Base-by-base conservation (phyloP, 2,113 vertebrate genomes). In the Tachysurus vachellii region DNA sequence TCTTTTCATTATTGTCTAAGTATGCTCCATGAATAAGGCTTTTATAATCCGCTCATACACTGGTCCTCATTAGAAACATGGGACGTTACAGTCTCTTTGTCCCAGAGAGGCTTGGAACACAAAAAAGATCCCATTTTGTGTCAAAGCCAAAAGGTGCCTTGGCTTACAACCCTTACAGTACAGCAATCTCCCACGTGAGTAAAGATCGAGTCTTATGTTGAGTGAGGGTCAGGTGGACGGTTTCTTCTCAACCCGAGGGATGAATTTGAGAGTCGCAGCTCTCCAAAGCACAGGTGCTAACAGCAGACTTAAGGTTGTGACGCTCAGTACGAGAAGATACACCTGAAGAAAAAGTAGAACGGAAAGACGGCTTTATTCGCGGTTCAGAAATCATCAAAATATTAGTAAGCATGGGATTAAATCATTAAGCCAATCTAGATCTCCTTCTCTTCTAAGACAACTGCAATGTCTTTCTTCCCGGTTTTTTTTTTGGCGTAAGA, bases 311-410 rank as follows among this genome's bases (percentile, higher is more conserved):
- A 99, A 95, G 0, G 98, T 99, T 62, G 97, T 97, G 87, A 98
- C 98, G n/a, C 98, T 99, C 89, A 99, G 94, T 86, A 98, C 96
- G 86, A 99, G 96, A 88, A 99, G 96, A 91, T 99, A 99, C 82
- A 99, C 97, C 98, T 99, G 93, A 56, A 93, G 19, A 31, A 84
- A 56, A 57, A 47, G 75, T 54, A 44, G n/a, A 31, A 50, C 8
- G 47, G 47, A 50, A 85, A n/a, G 53, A 61, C 0, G 2, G 7
- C n/a, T 57, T 8, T 26, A 8, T 10, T 2, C 11, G 14, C 2
- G 21, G n/a, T 42, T 62, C 9, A 80, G 70, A 85, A 12, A 88
- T 26, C 83, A 44, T 7, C 79, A 19, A 53, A 42, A 85, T 19
- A 28, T 59, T 61, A 64, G 61, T 75, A 84, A 80, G 21, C n/a